Conservation (phyloP, 2,888 invertebrate species). For the Tridacna gigas region DNA sequence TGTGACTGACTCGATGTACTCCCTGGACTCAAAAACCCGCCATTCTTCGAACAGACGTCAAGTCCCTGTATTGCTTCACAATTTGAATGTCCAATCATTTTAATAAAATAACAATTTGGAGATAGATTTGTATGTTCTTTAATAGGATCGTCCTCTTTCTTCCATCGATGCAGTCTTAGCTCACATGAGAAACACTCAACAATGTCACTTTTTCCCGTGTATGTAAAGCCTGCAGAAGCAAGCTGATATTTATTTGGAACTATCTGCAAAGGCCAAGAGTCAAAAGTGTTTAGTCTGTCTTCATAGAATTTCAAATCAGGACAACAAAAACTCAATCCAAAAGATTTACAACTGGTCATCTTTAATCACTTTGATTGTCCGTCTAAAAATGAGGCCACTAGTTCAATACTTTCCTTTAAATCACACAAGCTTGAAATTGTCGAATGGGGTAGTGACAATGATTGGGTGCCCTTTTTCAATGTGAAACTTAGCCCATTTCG, state of each 20-base stretch:
- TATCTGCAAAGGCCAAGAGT: slow-evolving; percentile 3
- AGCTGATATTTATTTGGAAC: not conserved
- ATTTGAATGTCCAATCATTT: not conserved
- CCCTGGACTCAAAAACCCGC: not conserved
- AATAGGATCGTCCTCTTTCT: not conserved
- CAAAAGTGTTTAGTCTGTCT: slow-evolving; percentile 1
- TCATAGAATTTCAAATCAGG: slow-evolving; percentile 3
- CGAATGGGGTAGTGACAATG: not conserved
- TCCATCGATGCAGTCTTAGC: not conserved
- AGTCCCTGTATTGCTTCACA: not conserved
- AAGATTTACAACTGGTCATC: no score
- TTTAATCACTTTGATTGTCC: no score
- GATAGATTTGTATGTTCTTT: not conserved
- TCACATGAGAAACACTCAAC: not conserved
- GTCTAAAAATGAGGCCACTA: not conserved
- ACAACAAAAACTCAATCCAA: not conserved
- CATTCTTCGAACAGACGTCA: slow-evolving; percentile 3
- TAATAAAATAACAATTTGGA: slow-evolving; percentile 2
- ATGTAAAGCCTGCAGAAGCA: not conserved
- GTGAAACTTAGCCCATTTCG: no score
- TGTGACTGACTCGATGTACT: not conserved
- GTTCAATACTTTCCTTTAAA: not conserved
- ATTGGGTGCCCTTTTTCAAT: no score
- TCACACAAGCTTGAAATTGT: slow-evolving; percentile 5
- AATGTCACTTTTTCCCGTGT: not conserved